Percentiles rank a stretch among this genome's conserved stretches.
These are phyloP conservation scores for Hylaea fasciaria DNA, from an alignment of 2,888 invertebrate genomes.

Conservation along the genomic window DNA sequence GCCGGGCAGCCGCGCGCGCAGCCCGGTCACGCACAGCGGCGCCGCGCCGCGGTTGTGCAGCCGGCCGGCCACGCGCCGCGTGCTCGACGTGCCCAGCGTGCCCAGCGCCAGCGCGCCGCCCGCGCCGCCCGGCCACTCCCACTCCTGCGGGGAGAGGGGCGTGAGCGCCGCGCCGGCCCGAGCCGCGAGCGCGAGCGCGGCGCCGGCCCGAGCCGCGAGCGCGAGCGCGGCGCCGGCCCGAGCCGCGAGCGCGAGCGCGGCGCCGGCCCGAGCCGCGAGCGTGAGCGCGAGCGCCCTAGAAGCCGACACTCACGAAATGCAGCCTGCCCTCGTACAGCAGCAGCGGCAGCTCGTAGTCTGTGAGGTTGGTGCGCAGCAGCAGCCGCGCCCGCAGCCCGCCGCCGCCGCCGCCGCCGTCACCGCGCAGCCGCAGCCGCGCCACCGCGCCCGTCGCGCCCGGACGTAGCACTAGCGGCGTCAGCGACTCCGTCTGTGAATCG, in stretches of 20 bases:
- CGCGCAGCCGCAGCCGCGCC: conserved; percentile 34
- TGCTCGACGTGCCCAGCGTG: conserved; percentile 86
- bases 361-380: conserved; percentile 78
- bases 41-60: conserved; percentile 65
- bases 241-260: conserved; percentile 84
- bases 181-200: conserved; percentile 64
- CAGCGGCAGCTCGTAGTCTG: conserved; percentile 75
- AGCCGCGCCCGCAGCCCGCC: conserved; percentile 47
- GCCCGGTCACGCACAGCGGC: conserved; percentile 58
- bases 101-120: conserved; percentile 85
- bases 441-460: conserved; percentile 38
- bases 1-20: conserved; percentile 41
- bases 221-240: conserved; percentile 87
- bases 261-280: conserved; percentile 45
- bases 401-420: conserved; percentile 32
- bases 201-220: conserved; percentile 87
- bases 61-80: conserved; percentile 87
- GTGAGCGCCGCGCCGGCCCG: conserved; percentile 38
- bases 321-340: conserved; percentile 75
- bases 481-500: conserved; percentile 49
- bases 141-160: conserved; percentile 57
- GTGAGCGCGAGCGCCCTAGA: not conserved
- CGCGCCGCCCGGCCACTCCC: conserved; percentile 63
- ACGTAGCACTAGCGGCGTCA: conserved; percentile 47
- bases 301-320: conserved; percentile 54